Evolutionary conservation across 92 coral and sea anemone genomes (phyloP).

Genomic region (Bergia puertoricense): DNA sequence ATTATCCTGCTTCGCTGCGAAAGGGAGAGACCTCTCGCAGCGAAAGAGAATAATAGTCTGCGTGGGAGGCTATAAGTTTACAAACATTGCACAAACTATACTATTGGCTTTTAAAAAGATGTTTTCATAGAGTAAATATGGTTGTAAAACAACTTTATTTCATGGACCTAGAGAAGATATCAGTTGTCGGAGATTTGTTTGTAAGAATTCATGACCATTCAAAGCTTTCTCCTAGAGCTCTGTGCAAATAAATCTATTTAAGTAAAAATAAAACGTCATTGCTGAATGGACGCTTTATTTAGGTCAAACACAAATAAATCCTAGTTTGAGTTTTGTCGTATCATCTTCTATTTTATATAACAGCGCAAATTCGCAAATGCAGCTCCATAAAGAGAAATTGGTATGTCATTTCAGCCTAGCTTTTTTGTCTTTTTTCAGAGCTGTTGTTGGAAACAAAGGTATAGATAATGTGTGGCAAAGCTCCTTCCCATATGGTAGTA

Average conservation of each 20-base stretch:
- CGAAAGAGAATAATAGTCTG: no score
- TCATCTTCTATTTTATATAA: neutral
- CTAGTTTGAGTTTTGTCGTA: neutral
- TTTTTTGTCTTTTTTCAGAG: no score
- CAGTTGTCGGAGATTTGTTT: neutral
- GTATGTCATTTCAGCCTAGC: no score
- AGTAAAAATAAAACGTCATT: neutral
- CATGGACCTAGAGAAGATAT: neutral
- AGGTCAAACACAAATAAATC: neutral
- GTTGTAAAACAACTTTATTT: neutral
- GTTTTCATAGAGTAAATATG: neutral
- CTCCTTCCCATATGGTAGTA: no score
- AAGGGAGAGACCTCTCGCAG: no score
- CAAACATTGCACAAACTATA: neutral
- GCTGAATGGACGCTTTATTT: neutral
- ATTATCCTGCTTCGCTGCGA: no score
- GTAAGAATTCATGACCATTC: neutral
- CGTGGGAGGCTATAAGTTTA: neutral
- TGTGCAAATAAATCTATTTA: neutral
- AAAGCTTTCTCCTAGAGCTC: neutral
- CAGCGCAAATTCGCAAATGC: neutral
- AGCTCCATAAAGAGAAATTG: neutral
- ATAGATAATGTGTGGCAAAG: no score
- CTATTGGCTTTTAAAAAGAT: neutral
- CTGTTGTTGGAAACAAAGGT: no score